Evolutionary conservation across 2,113 vertebrate genomes (phyloP), one percentile per base, ranked within the genome.

Genomic region (Crotalus viridis): DNA sequence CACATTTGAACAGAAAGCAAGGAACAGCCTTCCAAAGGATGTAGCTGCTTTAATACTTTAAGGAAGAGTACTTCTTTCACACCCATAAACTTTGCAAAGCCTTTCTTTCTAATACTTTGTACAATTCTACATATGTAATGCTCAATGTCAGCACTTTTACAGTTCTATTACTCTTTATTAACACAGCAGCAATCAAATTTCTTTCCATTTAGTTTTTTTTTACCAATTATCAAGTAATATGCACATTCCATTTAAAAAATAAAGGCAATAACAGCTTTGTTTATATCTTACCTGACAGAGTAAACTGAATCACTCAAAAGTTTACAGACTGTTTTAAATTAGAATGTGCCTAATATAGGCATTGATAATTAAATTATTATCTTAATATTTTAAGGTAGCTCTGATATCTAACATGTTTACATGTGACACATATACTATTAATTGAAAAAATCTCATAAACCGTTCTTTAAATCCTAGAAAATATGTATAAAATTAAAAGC

Each of bases 401-500:
- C 33, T 81, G 21, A 81, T 43, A 43, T 21, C 33, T 81, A 39
- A 81, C 74, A 43, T 43, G 33, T 19, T 33, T 39, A 81, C 21
- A 17, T 43, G 33, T 9, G 17, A 81, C 19, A 81, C 17, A 81
- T 43, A 81, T 81, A 81, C 0, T 19, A 81, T 81, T 43, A 81
- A 43, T 43, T 43, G 3, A 81, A 81, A 81, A 43, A 21, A 81
- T 21, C 33, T 15, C 17, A 92, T 56, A 95, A 95, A 93, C 0
- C 33, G 2, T 19, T 96, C 57, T 33, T 91, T 93, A 96, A 91
- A 89, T 88, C 8, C 0, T 92, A 26, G 4, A 89, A 94, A 92
- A 59, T 92, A 59, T 54, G 74, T 92, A 10, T 52, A 93, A 92
- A 85, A 95, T 94, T 94, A 96, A 81, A 91, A 69, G 15, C 28